A percentile compares a stretch with the other conserved stretches of the same genome.
Conservation (phyloP, 1,140 invertebrate species). For the Notospermus geniculatus region DNA sequence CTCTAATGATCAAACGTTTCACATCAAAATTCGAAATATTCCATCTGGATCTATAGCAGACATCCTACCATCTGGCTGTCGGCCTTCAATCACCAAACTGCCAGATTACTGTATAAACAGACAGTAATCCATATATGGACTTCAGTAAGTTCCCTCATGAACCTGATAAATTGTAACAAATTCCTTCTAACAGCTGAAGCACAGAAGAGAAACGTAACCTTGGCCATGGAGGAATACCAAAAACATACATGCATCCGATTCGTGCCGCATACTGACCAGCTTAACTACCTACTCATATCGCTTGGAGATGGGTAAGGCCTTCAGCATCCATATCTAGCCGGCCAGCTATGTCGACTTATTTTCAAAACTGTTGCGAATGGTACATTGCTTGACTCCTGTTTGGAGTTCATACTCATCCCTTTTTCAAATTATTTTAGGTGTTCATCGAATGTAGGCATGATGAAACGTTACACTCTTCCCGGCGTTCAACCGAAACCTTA, state of each 20-base stretch:
- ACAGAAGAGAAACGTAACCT: conserved; percentile 1
- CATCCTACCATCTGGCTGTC: neutral
- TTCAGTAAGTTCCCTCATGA: too few species aligned
- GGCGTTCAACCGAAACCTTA: too few species aligned
- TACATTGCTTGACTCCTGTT: too few species aligned
- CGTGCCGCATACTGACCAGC: neutral
- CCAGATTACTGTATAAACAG: too few species aligned
- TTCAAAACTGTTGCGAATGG: too few species aligned
- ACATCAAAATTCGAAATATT: too few species aligned
- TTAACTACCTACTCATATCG: neutral
- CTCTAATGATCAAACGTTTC: too few species aligned
- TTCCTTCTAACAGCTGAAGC: neutral
- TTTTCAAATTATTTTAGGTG: conserved; percentile 23
- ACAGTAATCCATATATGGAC: too few species aligned
- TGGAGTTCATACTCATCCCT: neutral
- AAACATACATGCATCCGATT: conserved; percentile 8
- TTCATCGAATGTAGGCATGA: conserved; percentile 32
- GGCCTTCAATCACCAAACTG: neutral
- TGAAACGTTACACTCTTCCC: conserved; percentile 19
- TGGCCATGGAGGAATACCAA: conserved; percentile 5
- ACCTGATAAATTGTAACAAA: neutral
- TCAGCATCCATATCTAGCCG: too few species aligned
- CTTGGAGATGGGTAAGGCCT: too few species aligned
- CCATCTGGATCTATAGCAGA: neutral
- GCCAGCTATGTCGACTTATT: too few species aligned